These are phyloP conservation scores for Rhynchotus rufescens DNA, from an alignment of 2,797 vertebrate species.

Conservation along the genomic window DNA sequence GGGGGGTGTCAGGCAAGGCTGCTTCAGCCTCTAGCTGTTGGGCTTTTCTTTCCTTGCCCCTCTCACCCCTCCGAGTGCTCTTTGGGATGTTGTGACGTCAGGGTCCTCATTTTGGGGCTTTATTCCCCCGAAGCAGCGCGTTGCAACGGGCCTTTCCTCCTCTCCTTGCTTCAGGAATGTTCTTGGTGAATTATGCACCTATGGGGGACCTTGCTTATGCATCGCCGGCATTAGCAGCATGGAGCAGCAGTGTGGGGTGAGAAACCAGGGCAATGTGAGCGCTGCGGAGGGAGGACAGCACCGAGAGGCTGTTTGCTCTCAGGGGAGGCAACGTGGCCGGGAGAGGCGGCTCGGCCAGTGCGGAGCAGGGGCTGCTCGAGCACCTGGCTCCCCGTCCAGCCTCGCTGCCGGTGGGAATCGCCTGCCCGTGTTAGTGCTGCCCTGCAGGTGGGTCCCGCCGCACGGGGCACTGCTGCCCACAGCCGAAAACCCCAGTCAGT, in stretches of 20 bases:
- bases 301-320: background rate
- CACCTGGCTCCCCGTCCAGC: too few relatives aligned
- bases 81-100: background rate
- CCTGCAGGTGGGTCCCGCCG: too few relatives aligned
- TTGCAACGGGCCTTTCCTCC: background rate
- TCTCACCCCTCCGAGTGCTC: background rate
- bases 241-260: background rate
- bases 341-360: background rate
- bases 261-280: background rate
- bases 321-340: background rate
- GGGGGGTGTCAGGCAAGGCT: background rate
- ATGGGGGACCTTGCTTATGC: background rate
- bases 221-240: background rate
- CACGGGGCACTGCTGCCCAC: background rate
- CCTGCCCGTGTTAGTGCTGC: too few relatives aligned
- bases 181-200: too few relatives aligned
- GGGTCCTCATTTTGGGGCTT: background rate
- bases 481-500: background rate
- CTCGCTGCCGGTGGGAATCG: too few relatives aligned
- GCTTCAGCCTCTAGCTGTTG: background rate
- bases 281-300: background rate
- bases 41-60: too few relatives aligned
- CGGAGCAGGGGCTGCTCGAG: background rate
- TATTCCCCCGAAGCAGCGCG: background rate
- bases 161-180: background rate